Conservation (phyloP, 1,140 invertebrate species). For the Oppia nitens region DNA sequence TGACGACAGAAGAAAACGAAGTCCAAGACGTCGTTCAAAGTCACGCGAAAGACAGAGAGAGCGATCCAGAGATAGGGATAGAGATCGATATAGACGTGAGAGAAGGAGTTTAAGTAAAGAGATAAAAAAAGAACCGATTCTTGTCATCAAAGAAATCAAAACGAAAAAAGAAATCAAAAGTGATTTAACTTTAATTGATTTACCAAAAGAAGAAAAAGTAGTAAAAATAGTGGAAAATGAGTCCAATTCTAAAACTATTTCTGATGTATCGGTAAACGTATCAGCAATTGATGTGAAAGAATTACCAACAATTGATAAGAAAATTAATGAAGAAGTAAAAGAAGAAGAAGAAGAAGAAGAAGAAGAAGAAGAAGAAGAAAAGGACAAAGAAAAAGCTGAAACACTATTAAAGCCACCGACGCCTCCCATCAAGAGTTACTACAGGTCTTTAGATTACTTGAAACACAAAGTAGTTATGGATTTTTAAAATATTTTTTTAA, state of each 20-base stretch:
- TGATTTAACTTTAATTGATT: too few species aligned
- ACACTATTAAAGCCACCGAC: background rate
- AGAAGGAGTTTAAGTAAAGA: slow-evolving; percentile 2
- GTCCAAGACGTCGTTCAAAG: background rate
- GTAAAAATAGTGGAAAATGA: background rate
- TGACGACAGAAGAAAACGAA: background rate
- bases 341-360: slow-evolving; percentile 9
- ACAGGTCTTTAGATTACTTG: too few species aligned
- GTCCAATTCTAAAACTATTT: background rate
- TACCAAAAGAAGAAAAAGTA: background rate
- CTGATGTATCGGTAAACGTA: slow-evolving; percentile 16
- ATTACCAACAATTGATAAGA: background rate
- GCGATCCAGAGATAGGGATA: slow-evolving; percentile 5
- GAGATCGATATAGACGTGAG: slow-evolving; percentile 19
- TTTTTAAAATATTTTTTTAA: too few species aligned
- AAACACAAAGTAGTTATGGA: too few species aligned
- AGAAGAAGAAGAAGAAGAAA: background rate
- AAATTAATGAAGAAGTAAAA: slow-evolving; percentile 17
- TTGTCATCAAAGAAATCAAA: too few species aligned
- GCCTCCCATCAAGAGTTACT: background rate
- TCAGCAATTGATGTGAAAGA: slow-evolving; percentile 15
- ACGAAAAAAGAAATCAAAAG: background rate
- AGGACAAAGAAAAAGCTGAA: background rate
- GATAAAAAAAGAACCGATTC: too few species aligned
- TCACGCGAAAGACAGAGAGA: background rate